These are phyloP conservation scores for Gyps fulvus DNA, from an alignment of 2,113 vertebrate genomes.

Conservation along the genomic window DNA sequence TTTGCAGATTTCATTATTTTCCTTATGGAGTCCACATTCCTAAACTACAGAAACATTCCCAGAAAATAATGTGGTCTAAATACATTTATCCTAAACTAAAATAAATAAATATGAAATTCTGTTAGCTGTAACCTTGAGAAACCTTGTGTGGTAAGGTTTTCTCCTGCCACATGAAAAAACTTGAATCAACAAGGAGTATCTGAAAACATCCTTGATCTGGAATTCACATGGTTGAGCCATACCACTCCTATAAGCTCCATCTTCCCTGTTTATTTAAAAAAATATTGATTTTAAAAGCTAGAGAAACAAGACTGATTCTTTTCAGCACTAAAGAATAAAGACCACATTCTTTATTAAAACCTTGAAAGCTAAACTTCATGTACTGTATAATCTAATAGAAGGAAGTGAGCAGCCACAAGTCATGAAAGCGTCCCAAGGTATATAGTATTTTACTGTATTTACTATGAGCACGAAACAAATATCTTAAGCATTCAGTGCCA, in stretches of 20 bases:
- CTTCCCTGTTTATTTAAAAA: background rate
- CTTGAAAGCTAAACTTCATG: background rate
- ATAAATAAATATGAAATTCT: background rate
- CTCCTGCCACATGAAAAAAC: background rate
- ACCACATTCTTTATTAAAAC: background rate
- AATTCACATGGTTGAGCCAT: background rate
- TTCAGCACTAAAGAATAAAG: background rate
- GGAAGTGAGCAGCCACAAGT: background rate
- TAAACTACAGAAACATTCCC: background rate
- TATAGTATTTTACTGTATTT: background rate
- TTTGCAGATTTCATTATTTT: background rate
- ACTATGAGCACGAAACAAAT: background rate
- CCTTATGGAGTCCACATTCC: background rate
- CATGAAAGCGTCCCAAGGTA: background rate
- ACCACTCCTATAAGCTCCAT: background rate
- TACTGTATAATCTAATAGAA: background rate
- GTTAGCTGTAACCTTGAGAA: background rate
- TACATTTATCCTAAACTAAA: background rate
- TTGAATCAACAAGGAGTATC: background rate
- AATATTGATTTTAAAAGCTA: background rate
- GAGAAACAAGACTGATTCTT: background rate
- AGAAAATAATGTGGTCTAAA: background rate
- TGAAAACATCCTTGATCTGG: background rate
- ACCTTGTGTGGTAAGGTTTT: background rate
- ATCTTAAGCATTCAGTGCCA: background rate